Conservation (phyloP, 2,113 vertebrate genomes). For the Vulpes lagopus region DNA sequence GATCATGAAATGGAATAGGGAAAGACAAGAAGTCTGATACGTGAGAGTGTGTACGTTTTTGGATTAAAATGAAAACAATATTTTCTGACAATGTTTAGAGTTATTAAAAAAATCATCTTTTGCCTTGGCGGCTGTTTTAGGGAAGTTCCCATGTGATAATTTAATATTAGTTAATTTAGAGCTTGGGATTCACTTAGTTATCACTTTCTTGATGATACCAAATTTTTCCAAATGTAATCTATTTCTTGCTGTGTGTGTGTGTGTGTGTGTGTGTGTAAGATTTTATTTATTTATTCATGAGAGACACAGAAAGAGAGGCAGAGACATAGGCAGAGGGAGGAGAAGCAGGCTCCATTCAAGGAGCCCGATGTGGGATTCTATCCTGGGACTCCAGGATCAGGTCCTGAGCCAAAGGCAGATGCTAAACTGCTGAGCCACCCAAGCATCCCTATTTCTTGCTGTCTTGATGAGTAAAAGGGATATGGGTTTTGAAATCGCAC, state of each 20-base stretch:
- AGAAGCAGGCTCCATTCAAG: too few relatives aligned
- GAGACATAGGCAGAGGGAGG: too few relatives aligned
- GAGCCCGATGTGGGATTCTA: too few relatives aligned
- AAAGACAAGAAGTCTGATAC: background rate
- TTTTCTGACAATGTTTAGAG: constrained; percentile 28
- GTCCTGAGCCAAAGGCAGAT: too few relatives aligned
- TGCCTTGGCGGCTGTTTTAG: background rate
- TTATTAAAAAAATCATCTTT: background rate
- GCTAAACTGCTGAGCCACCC: too few relatives aligned
- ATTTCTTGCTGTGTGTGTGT: background rate
- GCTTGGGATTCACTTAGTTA: background rate
- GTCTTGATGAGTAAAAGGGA: background rate
- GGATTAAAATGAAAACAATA: background rate
- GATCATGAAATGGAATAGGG: background rate
- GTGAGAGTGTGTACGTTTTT: background rate
- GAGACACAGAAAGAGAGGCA: too few relatives aligned
- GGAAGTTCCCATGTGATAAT: background rate
- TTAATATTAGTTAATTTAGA: constrained; percentile 8
- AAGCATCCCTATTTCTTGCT: background rate
- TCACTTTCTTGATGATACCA: background rate
- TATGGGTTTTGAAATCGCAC: background rate
- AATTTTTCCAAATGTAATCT: background rate
- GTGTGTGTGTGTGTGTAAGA: too few relatives aligned
- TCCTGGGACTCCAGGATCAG: too few relatives aligned
- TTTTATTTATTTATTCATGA: too few relatives aligned